Evolutionary conservation across 2,113 vertebrate species (phyloP).

Genomic region (Scomber japonicus): DNA sequence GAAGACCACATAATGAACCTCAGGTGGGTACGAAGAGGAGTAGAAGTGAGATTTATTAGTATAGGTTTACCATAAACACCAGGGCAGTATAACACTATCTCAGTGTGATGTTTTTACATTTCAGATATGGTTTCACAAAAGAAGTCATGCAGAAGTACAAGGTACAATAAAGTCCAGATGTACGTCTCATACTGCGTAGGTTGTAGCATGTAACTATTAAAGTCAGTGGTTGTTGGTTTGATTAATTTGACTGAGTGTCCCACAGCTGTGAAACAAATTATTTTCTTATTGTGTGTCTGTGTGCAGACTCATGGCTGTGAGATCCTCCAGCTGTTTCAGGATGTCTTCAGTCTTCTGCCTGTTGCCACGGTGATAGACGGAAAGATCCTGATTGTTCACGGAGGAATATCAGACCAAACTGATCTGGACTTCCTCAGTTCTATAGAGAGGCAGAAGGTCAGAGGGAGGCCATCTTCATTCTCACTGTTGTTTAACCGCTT

Average conservation of each 20-base stretch:
- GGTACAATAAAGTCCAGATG: conserved; percentile 81
- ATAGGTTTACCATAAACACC: neutral
- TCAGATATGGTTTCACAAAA: conserved; percentile 96
- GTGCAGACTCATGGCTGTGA: conserved; percentile 87
- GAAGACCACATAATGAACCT: conserved; percentile 98
- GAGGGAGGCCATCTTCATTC: conserved; percentile 14
- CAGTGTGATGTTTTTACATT: conserved; percentile 35
- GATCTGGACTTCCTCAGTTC: conserved; percentile 90
- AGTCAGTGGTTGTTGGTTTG: neutral
- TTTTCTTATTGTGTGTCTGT: neutral
- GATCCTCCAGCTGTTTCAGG: conserved; percentile 90
- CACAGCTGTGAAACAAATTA: neutral
- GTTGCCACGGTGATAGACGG: conserved; percentile 93
- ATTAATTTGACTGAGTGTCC: neutral
- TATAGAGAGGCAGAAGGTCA: conserved; percentile 92
- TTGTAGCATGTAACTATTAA: neutral
- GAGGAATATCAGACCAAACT: conserved; percentile 94
- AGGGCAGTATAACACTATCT: neutral
- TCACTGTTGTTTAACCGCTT: neutral
- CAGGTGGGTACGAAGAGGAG: conserved; percentile 81
- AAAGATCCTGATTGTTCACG: conserved; percentile 94
- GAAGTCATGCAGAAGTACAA: conserved; percentile 95
- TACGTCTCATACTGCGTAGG: neutral
- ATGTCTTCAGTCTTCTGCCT: conserved; percentile 94
- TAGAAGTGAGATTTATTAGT: neutral